phyloP scores from a whole-genome alignment of 2,113 vertebrate genomes.

The Myrmecobius fasciatus region DNA sequence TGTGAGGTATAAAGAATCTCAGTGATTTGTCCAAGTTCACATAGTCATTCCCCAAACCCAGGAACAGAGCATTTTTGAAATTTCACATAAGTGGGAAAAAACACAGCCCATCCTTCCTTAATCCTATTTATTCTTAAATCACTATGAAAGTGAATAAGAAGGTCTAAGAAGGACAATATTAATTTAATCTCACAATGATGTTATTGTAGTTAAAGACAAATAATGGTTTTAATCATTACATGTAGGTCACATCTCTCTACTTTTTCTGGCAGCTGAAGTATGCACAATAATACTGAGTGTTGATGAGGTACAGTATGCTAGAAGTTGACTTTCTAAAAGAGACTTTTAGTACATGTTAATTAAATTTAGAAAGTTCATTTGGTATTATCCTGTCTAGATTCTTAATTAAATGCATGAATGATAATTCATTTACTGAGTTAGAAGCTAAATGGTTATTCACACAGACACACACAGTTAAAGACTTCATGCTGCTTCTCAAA shows the following conservation, averaged over 20 bases:
- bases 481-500: constrained; percentile 33
- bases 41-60: constrained; percentile 17
- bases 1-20: not conserved
- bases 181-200: constrained; percentile 27
- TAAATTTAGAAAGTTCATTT: constrained; percentile 70
- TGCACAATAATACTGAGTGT: constrained; percentile 52
- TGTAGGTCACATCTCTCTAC: constrained; percentile 48
- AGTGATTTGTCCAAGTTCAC: constrained; percentile 15
- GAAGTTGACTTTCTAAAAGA: constrained; percentile 38
- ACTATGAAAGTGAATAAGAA: constrained; percentile 23
- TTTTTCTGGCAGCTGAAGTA: constrained; percentile 5
- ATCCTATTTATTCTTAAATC: constrained; percentile 29
- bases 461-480: constrained; percentile 7
- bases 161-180: constrained; percentile 40
- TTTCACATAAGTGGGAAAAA: constrained; percentile 30
- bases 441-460: constrained; percentile 51
- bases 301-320: constrained; percentile 8
- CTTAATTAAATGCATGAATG: constrained; percentile 69
- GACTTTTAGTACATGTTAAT: constrained; percentile 55
- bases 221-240: constrained; percentile 11
- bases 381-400: constrained; percentile 64
- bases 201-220: constrained; percentile 7
- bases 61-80: constrained; percentile 16
- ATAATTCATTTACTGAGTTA: constrained; percentile 67
- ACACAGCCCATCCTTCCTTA: not conserved